Base-by-base conservation (phyloP, 2,113 vertebrate genomes). In the Chlamydotis undulata region DNA sequence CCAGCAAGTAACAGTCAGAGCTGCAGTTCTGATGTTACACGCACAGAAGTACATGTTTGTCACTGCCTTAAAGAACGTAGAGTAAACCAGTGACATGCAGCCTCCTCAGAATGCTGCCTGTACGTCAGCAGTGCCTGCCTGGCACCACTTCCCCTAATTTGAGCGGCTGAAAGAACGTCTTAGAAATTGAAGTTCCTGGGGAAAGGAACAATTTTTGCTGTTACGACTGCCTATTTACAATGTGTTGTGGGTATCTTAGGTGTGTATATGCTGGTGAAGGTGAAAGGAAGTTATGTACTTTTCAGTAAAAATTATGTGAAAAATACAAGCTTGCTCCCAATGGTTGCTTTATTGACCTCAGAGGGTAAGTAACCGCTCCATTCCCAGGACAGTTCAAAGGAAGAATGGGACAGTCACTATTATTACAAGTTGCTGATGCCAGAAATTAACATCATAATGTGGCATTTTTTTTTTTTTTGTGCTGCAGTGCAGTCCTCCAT, bases 191-290 rank as follows among this genome's bases (percentile, higher is more conserved):
- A 19, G 5, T 37, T 83, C 23, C 53, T 0, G 2, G 53, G 21
- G 12, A 75, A 91, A 76, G 6, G 9, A 28, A 35, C 55, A 55
- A 9, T 11, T 8, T 10, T 39, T 79, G 57, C 7, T 61, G 15
- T 11, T 26, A 3, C 4, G 19, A 43, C 14, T 0, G 0, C 14
- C 14, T 37, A 2, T 79, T 83, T 73, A 25, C 35, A 33, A 31
- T 1, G 29, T 3, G 4, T 41, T 41, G 10, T 1, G 5, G 17
- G 2, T 47, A 19, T 31, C 18, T 61, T 45, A 39, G 26, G 29
- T 24, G 33, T 10, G 14, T 50, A 31, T 12, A 25, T 53, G 49
- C 37, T 74, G 39, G 17, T 74, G 60, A 80, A 90, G 53, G 10
- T 22, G 39, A 53, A 81, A 45, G 11, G 39, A 43, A 37, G 24